Percentiles rank a stretch among this genome's conserved stretches.
Conservation (phyloP, 37 sponge, comb jelly and placozoan genomes). For the Tethya wilhelma region DNA sequence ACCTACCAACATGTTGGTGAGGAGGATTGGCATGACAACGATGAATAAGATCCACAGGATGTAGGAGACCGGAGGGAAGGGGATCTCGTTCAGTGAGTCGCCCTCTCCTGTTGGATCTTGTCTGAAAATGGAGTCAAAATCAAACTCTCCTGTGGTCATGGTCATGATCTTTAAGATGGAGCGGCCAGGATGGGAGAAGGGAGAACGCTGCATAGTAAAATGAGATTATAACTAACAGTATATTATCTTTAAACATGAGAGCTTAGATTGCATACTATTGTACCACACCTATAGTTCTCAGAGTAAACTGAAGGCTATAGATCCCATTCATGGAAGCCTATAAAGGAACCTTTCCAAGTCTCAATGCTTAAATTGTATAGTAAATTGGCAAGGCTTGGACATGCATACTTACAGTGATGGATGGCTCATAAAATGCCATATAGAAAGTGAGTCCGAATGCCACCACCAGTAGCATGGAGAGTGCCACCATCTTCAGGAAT, state of each 20-base stretch:
- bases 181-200: conserved; percentile 67
- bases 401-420: background rate
- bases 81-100: conserved; percentile 22
- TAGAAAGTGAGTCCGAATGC: conserved; percentile 93
- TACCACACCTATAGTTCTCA: no score
- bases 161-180: conserved; percentile 85
- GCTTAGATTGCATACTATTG: no score
- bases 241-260: no score
- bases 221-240: no score
- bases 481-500: conserved; percentile 78
- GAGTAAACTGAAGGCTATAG: no score
- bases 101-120: conserved; percentile 22
- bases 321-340: no score
- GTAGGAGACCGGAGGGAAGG: conserved; percentile 50
- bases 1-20: conserved; percentile 95
- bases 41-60: conserved; percentile 91
- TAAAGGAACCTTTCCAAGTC: no score
- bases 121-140: conserved; percentile 82
- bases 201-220: no score
- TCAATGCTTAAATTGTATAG: no score
- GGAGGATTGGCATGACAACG: conserved; percentile 93
- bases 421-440: conserved; percentile 82
- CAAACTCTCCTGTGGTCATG: conserved; percentile 97
- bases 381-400: no score
- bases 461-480: conserved; percentile 79